Conservation (phyloP, 2,888 invertebrate genomes). For the Eristalis intricaria region DNA sequence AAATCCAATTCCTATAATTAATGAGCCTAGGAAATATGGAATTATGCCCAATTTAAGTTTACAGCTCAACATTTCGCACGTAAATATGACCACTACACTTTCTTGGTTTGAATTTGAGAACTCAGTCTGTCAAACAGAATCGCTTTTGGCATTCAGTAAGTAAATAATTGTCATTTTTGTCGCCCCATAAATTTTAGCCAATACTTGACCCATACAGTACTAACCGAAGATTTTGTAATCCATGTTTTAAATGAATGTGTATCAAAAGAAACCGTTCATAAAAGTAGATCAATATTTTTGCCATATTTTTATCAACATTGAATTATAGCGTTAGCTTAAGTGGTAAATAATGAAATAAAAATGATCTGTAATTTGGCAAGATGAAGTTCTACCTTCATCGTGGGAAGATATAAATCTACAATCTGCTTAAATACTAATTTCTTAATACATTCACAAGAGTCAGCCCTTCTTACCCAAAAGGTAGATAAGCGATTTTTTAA, state of each 20-base stretch:
- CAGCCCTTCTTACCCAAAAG: too few species aligned
- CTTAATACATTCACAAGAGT: too few species aligned
- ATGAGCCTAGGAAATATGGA: neutral
- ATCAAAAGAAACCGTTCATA: too few species aligned
- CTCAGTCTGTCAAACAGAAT: neutral
- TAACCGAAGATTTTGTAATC: neutral
- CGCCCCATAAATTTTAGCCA: neutral
- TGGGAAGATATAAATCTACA: too few species aligned
- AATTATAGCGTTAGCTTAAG: too few species aligned
- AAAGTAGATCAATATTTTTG: too few species aligned
- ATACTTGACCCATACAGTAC: neutral
- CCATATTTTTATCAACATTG: too few species aligned
- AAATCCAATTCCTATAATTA: neutral
- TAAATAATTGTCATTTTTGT: neutral
- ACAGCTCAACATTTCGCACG: neutral
- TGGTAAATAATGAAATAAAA: too few species aligned
- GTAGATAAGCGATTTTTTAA: neutral
- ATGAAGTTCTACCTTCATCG: too few species aligned
- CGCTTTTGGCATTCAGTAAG: neutral
- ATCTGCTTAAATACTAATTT: too few species aligned
- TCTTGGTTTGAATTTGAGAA: neutral
- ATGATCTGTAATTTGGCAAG: too few species aligned
- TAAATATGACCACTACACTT: neutral
- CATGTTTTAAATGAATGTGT: too few species aligned
- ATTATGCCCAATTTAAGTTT: neutral